Percentiles rank a stretch among this genome's conserved stretches.
Conservation (phyloP, 2,797 vertebrate species). For the Hirundo rustica region DNA sequence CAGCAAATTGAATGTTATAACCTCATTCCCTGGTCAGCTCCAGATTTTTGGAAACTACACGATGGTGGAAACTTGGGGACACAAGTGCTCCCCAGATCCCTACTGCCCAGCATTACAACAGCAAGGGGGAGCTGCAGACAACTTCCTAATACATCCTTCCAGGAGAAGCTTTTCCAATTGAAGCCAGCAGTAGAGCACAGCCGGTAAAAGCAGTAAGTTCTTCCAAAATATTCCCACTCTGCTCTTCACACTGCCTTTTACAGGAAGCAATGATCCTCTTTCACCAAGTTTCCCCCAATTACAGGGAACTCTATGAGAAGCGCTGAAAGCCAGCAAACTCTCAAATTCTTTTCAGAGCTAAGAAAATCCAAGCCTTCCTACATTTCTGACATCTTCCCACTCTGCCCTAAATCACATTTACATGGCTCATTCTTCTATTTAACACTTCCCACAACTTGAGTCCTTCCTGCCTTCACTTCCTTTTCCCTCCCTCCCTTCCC, state of each 20-base stretch:
- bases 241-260: not conserved
- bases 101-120: not conserved
- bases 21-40: not conserved
- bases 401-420: conserved; percentile 27
- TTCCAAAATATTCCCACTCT: conserved; percentile 2
- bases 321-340: not conserved
- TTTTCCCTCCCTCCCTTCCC: conserved; percentile 14
- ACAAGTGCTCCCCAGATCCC: not conserved
- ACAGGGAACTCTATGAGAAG: not conserved
- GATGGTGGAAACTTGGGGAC: not conserved
- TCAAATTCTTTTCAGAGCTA: not conserved
- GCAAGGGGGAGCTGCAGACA: not conserved
- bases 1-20: not conserved
- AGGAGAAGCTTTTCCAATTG: not conserved
- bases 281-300: not conserved
- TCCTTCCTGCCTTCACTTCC: conserved; percentile 31
- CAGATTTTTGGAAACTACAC: not conserved
- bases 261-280: not conserved
- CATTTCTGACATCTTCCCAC: conserved; percentile 51
- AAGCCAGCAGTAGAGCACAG: not conserved
- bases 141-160: not conserved
- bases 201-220: not conserved
- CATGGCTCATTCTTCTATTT: conserved; percentile 31
- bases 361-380: conserved; percentile 43
- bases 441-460: conserved; percentile 45